Evolutionary conservation across 1,140 invertebrate genomes (phyloP).

Genomic region (Diabrotica virgifera): DNA sequence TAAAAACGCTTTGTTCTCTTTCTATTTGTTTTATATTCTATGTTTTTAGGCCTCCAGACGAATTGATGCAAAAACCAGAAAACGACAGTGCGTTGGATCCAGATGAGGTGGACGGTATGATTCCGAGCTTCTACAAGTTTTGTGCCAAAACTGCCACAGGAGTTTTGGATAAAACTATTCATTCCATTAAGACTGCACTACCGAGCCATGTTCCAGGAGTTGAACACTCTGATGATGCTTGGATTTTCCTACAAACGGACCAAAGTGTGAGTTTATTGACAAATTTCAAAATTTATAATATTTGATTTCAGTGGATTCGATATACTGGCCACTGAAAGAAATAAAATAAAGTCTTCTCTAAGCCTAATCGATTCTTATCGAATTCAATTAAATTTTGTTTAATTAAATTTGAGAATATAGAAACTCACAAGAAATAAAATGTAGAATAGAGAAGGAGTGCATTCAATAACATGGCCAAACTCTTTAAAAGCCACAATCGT

Average conservation of each 20-base stretch:
- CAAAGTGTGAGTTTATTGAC: conserved; percentile 23
- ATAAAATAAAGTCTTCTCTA: too few relatives aligned
- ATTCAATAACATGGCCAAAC: too few relatives aligned
- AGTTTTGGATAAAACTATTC: conserved; percentile 45
- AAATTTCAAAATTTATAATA: too few relatives aligned
- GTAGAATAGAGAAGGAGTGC: too few relatives aligned
- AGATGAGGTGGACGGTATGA: conserved; percentile 40
- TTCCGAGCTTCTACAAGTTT: conserved; percentile 46
- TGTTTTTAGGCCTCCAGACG: conserved; percentile 34
- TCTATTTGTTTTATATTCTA: background rate
- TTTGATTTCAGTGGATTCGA: too few relatives aligned
- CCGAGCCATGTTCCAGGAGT: conserved; percentile 34
- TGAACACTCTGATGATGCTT: conserved; percentile 20
- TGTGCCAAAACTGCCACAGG: conserved; percentile 46
- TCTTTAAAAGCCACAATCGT: too few relatives aligned
- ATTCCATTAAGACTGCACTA: conserved; percentile 46
- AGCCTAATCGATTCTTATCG: too few relatives aligned
- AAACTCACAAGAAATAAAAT: too few relatives aligned
- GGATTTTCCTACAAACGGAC: conserved; percentile 26
- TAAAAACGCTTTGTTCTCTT: too few relatives aligned
- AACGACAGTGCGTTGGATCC: conserved; percentile 23
- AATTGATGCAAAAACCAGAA: conserved; percentile 31
- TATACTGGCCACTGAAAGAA: too few relatives aligned
- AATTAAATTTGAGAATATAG: too few relatives aligned
- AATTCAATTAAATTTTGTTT: too few relatives aligned